Percentiles rank a stretch among this genome's conserved stretches.
Conservation (phyloP, 2,113 vertebrate species). For the Rhipidura dahli region DNA sequence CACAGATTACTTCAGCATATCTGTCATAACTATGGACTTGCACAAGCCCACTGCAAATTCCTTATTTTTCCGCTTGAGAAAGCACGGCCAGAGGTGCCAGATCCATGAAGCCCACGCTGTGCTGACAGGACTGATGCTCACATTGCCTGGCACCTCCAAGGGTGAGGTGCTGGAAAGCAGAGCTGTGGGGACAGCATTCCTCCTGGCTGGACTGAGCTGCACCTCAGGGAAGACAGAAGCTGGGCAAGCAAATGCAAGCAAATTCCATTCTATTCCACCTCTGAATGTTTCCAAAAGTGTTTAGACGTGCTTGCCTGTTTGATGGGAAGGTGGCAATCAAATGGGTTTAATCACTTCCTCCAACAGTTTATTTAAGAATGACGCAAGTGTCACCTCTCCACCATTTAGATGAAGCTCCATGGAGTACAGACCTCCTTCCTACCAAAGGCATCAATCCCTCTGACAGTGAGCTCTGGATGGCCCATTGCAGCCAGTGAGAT, state of each 20-base stretch:
- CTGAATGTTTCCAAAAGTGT: background rate
- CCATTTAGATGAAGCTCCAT: background rate
- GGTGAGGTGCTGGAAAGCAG: rapidly evolving
- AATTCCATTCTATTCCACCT: background rate
- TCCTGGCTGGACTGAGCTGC: background rate
- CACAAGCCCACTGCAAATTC: background rate
- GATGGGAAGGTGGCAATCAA: background rate
- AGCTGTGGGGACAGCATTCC: background rate
- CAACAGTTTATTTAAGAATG: background rate
- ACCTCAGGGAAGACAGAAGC: background rate
- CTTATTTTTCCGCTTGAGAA: background rate
- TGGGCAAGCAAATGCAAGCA: background rate
- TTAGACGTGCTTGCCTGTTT: background rate
- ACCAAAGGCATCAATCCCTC: background rate
- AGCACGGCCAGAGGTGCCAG: background rate
- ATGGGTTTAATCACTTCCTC: background rate
- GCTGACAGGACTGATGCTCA: background rate
- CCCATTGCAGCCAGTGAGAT: background rate
- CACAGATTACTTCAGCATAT: background rate
- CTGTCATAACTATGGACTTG: background rate
- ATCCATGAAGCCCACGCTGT: background rate
- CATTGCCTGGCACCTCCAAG: background rate
- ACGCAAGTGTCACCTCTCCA: background rate
- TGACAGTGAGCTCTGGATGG: background rate
- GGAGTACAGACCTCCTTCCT: background rate